Percentiles rank a stretch among this genome's conserved stretches.
Evolutionary conservation across 2,113 vertebrate species (phyloP).

Genomic region (Haemorhous mexicanus): DNA sequence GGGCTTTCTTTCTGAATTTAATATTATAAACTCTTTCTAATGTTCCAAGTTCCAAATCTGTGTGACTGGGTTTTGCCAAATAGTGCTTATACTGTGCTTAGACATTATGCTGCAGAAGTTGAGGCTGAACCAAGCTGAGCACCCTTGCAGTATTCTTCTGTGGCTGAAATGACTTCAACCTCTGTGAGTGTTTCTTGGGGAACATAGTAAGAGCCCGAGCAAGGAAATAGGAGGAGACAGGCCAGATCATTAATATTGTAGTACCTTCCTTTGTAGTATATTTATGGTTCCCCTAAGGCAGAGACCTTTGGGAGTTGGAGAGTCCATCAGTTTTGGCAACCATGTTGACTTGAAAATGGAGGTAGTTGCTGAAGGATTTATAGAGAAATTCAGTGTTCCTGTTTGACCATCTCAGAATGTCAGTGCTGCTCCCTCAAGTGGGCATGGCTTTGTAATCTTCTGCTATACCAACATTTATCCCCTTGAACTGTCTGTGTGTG

Average conservation of each 20-base stretch:
- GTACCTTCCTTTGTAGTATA: not conserved
- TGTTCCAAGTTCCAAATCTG: not conserved
- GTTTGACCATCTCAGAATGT: rapidly evolving
- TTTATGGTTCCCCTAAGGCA: not conserved
- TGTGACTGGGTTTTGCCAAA: not conserved
- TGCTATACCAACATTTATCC: not conserved
- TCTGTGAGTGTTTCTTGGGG: not conserved
- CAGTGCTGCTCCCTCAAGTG: not conserved
- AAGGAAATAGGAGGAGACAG: not conserved
- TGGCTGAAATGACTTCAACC: not conserved
- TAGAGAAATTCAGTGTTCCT: not conserved
- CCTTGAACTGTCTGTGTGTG: not conserved
- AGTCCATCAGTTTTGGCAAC: not conserved
- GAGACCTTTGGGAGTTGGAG: not conserved
- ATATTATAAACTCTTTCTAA: not conserved
- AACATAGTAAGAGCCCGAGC: not conserved
- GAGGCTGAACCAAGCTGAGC: not conserved
- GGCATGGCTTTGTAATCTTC: not conserved
- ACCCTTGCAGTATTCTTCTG: not conserved
- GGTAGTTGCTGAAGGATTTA: not conserved
- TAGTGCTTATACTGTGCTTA: not conserved
- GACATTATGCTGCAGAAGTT: not conserved
- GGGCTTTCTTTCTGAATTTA: not conserved
- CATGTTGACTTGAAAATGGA: rapidly evolving
- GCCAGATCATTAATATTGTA: not conserved